These are phyloP conservation scores for Stratiomys singularior DNA, from an alignment of 2,888 invertebrate species.

Conservation along the genomic window DNA sequence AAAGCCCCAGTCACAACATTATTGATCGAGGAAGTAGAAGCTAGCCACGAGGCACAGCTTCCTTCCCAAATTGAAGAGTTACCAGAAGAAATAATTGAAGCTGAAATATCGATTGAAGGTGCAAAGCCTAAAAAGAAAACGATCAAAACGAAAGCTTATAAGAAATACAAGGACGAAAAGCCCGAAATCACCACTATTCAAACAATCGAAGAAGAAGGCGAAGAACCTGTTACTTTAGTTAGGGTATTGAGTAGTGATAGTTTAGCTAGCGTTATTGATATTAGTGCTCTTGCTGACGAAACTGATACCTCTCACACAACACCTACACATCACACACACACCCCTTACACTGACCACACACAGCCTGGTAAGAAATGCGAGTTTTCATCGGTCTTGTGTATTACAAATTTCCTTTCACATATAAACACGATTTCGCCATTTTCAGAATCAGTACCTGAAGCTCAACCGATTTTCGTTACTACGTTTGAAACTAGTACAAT, in stretches of 20 bases:
- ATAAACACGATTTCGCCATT: background rate
- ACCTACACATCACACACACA: conserved; percentile 56
- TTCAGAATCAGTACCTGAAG: conserved; percentile 56
- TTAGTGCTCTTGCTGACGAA: conserved; percentile 59
- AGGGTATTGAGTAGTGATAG: conserved; percentile 64
- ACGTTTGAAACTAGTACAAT: conserved; percentile 65
- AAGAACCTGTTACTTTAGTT: conserved; percentile 63
- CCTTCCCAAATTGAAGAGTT: conserved; percentile 57
- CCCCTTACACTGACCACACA: conserved; percentile 59
- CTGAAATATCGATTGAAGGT: conserved; percentile 60
- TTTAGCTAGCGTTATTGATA: conserved; percentile 52
- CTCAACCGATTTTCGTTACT: conserved; percentile 64
- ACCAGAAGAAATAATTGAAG: conserved; percentile 61
- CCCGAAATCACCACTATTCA: conserved; percentile 66
- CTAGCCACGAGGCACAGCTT: conserved; percentile 45
- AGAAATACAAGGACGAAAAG: conserved; percentile 59
- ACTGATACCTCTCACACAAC: conserved; percentile 53
- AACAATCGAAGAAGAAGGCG: conserved; percentile 66
- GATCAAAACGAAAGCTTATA: conserved; percentile 61
- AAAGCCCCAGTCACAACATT: conserved; percentile 61
- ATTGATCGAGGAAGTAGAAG: conserved; percentile 57
- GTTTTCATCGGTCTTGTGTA: background rate
- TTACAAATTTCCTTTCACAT: background rate
- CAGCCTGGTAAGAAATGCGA: conserved; percentile 57
- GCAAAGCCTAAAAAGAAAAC: conserved; percentile 58